Percentiles rank a stretch among this genome's conserved stretches.
Conservation (phyloP, 2,888 invertebrate species). For the Atherix ibis region DNA sequence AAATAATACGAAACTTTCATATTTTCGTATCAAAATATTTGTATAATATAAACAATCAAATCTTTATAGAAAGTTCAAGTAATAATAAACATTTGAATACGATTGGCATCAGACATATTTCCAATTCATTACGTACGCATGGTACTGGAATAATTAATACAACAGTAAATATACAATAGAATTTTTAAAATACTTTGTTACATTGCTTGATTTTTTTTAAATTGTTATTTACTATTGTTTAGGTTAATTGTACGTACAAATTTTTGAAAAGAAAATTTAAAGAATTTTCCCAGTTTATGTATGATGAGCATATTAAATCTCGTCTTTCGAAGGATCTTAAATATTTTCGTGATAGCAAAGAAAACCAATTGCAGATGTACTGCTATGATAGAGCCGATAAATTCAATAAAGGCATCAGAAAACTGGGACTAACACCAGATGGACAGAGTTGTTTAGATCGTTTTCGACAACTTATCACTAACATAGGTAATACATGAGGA, state of each 20-base stretch:
- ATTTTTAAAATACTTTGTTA: constrained; percentile 4
- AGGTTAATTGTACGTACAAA: constrained; percentile 78
- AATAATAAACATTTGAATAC: constrained; percentile 89
- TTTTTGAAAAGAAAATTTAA: constrained; percentile 86
- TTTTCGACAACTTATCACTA: constrained; percentile 80
- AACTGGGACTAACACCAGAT: constrained; percentile 65
- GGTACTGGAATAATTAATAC: constrained; percentile 94
- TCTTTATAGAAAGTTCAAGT: constrained; percentile 83
- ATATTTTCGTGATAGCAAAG: constrained; percentile 60
- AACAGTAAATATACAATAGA: constrained; percentile 40
- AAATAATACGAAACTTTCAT: constrained; percentile 93
- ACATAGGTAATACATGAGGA: constrained; percentile 50
- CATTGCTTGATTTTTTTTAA: background rate
- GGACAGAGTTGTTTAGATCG: constrained; percentile 83
- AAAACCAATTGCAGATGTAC: constrained; percentile 48
- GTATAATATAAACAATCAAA: constrained; percentile 92
- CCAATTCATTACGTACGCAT: constrained; percentile 92
- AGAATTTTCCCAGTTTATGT: constrained; percentile 91
- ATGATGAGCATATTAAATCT: constrained; percentile 95
- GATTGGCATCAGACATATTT: constrained; percentile 86
- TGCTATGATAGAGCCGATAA: constrained; percentile 84
- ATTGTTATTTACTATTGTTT: constrained; percentile 10
- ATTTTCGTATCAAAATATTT: constrained; percentile 85
- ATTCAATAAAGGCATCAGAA: constrained; percentile 80
- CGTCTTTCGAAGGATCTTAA: constrained; percentile 77